Evolutionary conservation across 2,797 vertebrate genomes (phyloP).

Genomic region (Pyrocephalus nanus): DNA sequence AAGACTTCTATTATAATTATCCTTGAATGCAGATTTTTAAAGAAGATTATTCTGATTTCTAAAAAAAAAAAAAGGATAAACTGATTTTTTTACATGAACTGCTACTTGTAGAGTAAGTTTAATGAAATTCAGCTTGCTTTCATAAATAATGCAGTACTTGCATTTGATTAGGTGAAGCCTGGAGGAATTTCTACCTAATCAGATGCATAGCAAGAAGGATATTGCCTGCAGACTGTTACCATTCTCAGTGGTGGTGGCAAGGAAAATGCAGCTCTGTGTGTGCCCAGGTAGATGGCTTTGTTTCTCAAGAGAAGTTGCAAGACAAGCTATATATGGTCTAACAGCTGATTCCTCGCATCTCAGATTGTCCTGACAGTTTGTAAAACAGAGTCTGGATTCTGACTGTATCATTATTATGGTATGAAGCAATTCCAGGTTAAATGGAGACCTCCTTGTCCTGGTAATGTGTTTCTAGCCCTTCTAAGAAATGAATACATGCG

Average conservation of each 20-base stretch:
- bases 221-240: slow-evolving; percentile 48
- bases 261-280: neutral
- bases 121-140: slow-evolving; percentile 72
- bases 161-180: slow-evolving; percentile 60
- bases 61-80: slow-evolving; percentile 34
- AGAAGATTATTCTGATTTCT: slow-evolving; percentile 41
- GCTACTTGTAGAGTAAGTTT: slow-evolving; percentile 49
- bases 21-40: neutral
- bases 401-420: neutral
- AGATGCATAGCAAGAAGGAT: slow-evolving; percentile 39
- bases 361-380: neutral
- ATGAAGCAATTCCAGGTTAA: neutral
- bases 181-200: slow-evolving; percentile 64
- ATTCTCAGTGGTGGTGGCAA: slow-evolving; percentile 14
- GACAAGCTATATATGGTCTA: neutral
- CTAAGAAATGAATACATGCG: neutral
- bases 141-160: slow-evolving; percentile 74
- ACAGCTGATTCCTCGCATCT: neutral
- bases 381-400: neutral
- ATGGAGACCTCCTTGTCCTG: neutral
- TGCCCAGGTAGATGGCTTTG: neutral
- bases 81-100: neutral
- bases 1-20: slow-evolving; percentile 17
- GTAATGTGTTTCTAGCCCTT: neutral
- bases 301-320: neutral